A percentile compares a stretch with the other conserved stretches of the same genome.
Evolutionary conservation across 2,797 vertebrate genomes (phyloP).

Genomic region (Malurus splendens): DNA sequence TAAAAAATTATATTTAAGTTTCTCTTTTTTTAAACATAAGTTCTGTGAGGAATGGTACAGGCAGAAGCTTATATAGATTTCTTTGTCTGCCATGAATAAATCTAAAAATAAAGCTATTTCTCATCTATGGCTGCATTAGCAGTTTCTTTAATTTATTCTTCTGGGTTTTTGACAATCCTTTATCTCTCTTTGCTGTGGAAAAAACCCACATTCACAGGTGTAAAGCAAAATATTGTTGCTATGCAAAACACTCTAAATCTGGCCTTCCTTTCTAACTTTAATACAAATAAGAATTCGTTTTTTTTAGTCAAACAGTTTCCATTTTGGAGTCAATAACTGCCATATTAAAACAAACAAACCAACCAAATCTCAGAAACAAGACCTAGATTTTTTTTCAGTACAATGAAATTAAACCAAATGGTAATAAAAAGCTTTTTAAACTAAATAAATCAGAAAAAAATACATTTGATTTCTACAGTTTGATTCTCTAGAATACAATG

Average conservation of each 20-base stretch:
- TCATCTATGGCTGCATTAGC: constrained; percentile 51
- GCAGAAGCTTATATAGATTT: constrained; percentile 57
- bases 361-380: neutral
- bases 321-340: neutral
- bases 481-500: neutral
- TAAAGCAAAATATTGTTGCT: neutral
- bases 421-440: neutral
- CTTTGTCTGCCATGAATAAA: constrained; percentile 65
- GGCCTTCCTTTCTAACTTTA: neutral
- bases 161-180: constrained; percentile 41
- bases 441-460: neutral
- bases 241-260: neutral
- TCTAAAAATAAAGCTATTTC: constrained; percentile 57
- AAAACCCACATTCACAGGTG: neutral
- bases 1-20: constrained; percentile 34
- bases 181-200: constrained; percentile 16
- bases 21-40: neutral
- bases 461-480: neutral
- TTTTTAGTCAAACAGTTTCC: neutral
- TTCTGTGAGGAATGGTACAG: constrained; percentile 31
- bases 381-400: neutral
- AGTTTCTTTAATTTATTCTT: constrained; percentile 66
- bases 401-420: neutral
- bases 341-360: neutral
- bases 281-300: constrained; percentile 17